A percentile compares a stretch with the other conserved stretches of the same genome.
Evolutionary conservation across 2,113 vertebrate species (phyloP).

Genomic region (Pelusios castaneus): DNA sequence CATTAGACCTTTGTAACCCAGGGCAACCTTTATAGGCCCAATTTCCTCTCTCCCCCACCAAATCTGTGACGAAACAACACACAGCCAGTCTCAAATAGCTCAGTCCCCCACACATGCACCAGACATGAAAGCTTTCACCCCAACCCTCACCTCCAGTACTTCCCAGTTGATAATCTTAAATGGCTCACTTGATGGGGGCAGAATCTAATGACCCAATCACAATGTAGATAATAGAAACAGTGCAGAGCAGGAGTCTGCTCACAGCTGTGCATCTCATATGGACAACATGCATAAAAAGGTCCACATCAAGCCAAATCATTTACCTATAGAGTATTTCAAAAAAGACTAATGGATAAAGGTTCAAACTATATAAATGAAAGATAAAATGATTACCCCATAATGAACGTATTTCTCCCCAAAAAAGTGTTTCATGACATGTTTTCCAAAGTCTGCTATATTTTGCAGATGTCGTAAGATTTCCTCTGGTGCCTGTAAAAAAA

Average conservation of each 20-base stretch:
- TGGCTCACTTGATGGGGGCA: background rate
- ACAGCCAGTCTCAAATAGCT: background rate
- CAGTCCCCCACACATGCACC: background rate
- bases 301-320: background rate
- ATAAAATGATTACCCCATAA: constrained; percentile 85
- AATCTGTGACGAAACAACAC: background rate
- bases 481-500: constrained; percentile 81
- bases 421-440: constrained; percentile 96
- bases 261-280: background rate
- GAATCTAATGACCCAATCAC: background rate
- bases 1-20: background rate
- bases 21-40: background rate
- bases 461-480: constrained; percentile 93
- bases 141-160: background rate
- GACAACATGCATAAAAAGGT: fast-evolving
- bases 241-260: background rate
- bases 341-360: background rate
- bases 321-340: background rate
- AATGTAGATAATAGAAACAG: background rate
- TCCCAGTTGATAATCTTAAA: background rate
- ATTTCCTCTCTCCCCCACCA: background rate
- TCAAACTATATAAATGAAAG: background rate
- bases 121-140: background rate
- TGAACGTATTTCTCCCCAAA: constrained; percentile 94
- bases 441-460: constrained; percentile 94